These are phyloP conservation scores for Siphamia tubifer DNA, from an alignment of 2,113 vertebrate genomes.

Conservation along the genomic window DNA sequence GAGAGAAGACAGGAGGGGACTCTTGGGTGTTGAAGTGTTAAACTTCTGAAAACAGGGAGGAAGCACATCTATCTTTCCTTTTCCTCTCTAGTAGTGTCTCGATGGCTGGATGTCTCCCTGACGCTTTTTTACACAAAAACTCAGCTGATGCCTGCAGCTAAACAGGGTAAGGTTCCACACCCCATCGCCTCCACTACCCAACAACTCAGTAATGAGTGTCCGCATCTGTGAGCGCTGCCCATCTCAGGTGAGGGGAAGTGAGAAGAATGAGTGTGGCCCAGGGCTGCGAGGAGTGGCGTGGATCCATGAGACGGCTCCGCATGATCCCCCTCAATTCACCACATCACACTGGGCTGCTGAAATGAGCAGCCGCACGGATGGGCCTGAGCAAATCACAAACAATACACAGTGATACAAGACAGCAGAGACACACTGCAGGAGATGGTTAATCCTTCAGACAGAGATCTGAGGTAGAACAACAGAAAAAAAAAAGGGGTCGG, in stretches of 20 bases:
- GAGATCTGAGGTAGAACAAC: conserved; percentile 53
- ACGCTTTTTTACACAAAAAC: conserved; percentile 51
- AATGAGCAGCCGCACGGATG: conserved; percentile 60
- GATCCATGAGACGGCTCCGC: conserved; percentile 5
- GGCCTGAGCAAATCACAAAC: conserved; percentile 64
- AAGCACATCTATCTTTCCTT: conserved; percentile 55
- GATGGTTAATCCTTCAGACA: conserved; percentile 72
- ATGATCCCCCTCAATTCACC: conserved; percentile 31
- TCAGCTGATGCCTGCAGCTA: conserved; percentile 67
- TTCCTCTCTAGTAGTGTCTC: conserved; percentile 54
- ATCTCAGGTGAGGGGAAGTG: conserved; percentile 45
- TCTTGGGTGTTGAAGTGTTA: conserved; percentile 66
- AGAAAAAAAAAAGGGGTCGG: conserved; percentile 1
- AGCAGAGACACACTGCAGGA: conserved; percentile 68
- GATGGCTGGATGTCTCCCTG: conserved; percentile 49
- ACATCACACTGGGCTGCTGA: conserved; percentile 56
- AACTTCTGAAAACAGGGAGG: conserved; percentile 67
- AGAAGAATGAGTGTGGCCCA: conserved; percentile 53
- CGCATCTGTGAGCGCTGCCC: background rate
- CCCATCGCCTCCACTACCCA: conserved; percentile 37
- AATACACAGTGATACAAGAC: conserved; percentile 56
- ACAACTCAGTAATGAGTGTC: conserved; percentile 58
- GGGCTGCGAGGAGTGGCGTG: conserved; percentile 28
- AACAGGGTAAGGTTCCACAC: conserved; percentile 55
- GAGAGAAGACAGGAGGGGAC: conserved; percentile 47